Conservation (phyloP, 1,140 invertebrate genomes). For the Oreohelix idahoensis region DNA sequence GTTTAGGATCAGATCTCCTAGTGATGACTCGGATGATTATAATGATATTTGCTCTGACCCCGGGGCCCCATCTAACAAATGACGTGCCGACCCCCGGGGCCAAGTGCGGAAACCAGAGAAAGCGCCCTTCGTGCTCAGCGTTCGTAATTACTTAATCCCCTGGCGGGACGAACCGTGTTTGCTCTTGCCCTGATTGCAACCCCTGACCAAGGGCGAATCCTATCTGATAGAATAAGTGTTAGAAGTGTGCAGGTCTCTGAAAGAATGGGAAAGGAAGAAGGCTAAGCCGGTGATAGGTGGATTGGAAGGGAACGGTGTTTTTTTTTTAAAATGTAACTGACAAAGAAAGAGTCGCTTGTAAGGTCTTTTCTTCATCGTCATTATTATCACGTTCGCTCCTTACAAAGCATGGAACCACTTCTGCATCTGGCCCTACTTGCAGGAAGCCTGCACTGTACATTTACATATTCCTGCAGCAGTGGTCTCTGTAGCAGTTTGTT, state of each 20-base stretch:
- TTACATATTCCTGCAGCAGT: too few species aligned
- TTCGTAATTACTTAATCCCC: slow-evolving; percentile 29
- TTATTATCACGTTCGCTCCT: too few species aligned
- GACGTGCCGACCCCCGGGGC: slow-evolving; percentile 17
- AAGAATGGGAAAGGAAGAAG: neutral
- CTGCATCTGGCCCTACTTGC: too few species aligned
- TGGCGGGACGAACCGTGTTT: slow-evolving; percentile 8
- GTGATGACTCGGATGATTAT: neutral
- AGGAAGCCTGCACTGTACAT: too few species aligned
- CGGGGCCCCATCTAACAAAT: slow-evolving; percentile 23
- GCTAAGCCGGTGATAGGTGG: neutral
- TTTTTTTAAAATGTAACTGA: too few species aligned
- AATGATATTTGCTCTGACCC: slow-evolving; percentile 26
- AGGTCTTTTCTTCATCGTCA: too few species aligned
- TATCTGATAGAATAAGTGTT: neutral
- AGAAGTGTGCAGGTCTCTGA: neutral
- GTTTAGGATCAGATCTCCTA: slow-evolving; percentile 14
- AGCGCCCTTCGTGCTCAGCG: slow-evolving; percentile 14
- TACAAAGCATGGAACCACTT: too few species aligned
- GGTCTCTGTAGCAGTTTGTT: too few species aligned
- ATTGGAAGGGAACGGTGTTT: too few species aligned
- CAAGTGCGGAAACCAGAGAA: slow-evolving; percentile 24
- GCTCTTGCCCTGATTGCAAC: neutral
- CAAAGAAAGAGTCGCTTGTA: too few species aligned
- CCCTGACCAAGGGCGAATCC: neutral